phyloP scores from a whole-genome alignment of 2,888 invertebrate species.

The Rhodophaea formosa region DNA sequence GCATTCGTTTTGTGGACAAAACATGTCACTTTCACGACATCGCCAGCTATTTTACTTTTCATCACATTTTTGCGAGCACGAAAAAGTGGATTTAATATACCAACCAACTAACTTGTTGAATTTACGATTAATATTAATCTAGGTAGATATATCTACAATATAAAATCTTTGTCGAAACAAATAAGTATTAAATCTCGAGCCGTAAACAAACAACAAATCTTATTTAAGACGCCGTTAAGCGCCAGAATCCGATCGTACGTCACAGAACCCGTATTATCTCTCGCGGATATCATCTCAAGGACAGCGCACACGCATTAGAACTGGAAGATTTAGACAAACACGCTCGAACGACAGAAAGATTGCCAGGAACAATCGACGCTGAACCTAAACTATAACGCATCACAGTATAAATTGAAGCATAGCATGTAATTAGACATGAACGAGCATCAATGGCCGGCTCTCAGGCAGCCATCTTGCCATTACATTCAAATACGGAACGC shows the following conservation, averaged over 20 bases:
- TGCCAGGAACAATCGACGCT: background rate
- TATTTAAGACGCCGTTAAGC: conserved; percentile 49
- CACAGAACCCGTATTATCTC: conserved; percentile 26
- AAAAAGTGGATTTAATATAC: background rate
- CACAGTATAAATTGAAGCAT: background rate
- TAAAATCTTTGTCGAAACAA: conserved; percentile 6
- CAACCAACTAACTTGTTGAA: background rate
- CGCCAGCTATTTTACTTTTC: background rate
- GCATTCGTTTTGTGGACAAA: conserved; percentile 1
- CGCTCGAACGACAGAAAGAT: background rate
- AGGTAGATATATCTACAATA: background rate
- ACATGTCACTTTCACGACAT: conserved; percentile 6
- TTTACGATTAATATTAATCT: background rate
- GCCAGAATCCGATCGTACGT: conserved; percentile 18
- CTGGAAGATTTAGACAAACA: conserved; percentile 3
- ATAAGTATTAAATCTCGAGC: conserved; percentile 40
- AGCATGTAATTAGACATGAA: background rate
- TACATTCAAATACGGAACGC: conserved; percentile 12
- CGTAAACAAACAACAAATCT: conserved; percentile 59
- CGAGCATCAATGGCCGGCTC: conserved; percentile 7
- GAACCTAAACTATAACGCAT: background rate
- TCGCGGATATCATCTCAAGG: conserved; percentile 31
- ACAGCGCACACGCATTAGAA: conserved; percentile 18
- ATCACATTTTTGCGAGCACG: background rate
- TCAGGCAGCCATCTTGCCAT: conserved; percentile 3